Conservation (phyloP, 2,113 vertebrate species). For the Pituophis catenifer region DNA sequence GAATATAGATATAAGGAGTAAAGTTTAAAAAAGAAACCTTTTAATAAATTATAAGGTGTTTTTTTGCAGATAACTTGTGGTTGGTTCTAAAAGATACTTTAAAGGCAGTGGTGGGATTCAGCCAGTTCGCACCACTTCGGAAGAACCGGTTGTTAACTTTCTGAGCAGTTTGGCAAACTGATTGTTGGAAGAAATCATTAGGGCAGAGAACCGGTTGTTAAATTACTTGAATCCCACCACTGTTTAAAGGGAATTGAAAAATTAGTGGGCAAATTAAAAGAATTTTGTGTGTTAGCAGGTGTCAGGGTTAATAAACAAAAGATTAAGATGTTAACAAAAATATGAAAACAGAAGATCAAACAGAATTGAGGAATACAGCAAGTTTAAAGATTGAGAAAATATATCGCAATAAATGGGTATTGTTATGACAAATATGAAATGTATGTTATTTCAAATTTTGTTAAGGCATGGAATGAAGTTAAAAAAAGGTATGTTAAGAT, state of each 20-base stretch:
- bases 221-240: no score
- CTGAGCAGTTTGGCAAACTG: no score
- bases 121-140: no score
- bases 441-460: not conserved
- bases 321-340: not conserved
- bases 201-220: no score
- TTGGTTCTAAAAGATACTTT: not conserved
- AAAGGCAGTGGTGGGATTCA: not conserved
- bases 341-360: not conserved
- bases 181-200: no score
- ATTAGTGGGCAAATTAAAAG: not conserved
- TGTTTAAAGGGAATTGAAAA: not conserved
- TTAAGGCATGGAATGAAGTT: not conserved
- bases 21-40: not conserved
- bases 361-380: not conserved
- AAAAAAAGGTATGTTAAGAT: not conserved
- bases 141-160: no score
- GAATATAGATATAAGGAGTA: not conserved
- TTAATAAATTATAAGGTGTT: not conserved
- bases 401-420: not conserved
- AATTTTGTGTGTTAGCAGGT: not conserved
- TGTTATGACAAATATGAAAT: not conserved
- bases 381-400: not conserved
- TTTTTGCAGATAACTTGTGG: not conserved
- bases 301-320: not conserved